A percentile compares a stretch with the other conserved stretches of the same genome.
These are phyloP conservation scores for Ictalurus furcatus DNA, from an alignment of 2,113 vertebrate species.

Conservation along the genomic window DNA sequence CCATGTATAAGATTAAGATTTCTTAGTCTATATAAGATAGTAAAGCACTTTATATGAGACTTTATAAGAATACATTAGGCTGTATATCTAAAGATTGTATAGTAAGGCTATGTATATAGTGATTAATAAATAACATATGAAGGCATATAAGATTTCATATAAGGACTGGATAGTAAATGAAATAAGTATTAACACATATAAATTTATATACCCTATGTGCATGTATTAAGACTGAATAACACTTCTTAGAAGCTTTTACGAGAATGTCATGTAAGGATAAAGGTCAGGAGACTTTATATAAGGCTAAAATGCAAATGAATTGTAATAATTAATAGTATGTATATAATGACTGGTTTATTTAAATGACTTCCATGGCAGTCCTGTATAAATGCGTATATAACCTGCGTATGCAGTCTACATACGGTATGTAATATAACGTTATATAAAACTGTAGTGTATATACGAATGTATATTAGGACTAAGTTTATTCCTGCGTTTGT, in stretches of 20 bases:
- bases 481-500: not conserved
- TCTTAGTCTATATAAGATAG: not conserved
- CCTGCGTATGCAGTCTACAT: not conserved
- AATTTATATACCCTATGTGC: not conserved
- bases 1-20: not conserved
- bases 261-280: not conserved
- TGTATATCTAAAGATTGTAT: not conserved
- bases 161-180: not conserved
- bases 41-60: not conserved
- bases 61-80: not conserved
- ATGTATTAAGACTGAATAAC: not conserved
- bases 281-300: not conserved
- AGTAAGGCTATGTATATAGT: not conserved
- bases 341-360: not conserved
- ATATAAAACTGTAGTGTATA: too few relatives aligned
- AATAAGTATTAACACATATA: not conserved
- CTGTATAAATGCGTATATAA: not conserved
- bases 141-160: not conserved
- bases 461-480: not conserved
- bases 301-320: not conserved
- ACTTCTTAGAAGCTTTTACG: not conserved
- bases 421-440: not conserved
- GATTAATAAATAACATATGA: not conserved
- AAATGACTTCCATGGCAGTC: not conserved
- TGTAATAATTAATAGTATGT: not conserved